Evolutionary conservation across 2,113 vertebrate species (phyloP), one percentile per base, ranked within the genome.

Genomic region (Pangasianodon gigas): DNA sequence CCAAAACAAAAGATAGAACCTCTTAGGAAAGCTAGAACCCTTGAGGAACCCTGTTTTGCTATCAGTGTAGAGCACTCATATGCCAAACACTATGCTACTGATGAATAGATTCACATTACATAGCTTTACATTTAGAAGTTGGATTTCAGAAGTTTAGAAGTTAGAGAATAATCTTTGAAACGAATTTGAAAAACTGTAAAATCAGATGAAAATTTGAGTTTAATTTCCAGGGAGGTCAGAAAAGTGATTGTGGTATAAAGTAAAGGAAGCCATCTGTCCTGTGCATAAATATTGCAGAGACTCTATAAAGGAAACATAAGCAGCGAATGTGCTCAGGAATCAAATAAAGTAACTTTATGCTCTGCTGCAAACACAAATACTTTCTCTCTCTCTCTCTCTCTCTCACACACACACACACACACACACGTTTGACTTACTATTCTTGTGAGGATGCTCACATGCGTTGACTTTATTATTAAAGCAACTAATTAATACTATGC

Each of bases 271-370:
- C 88, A 88, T 90, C 90, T 90, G 88, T 90, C 85, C 60, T 84
- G 52, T 58, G 84, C 87, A 88, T 91, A 90, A 92, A 92, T 92
- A 90, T 91, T 91, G 80, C 90, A 89, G 88, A 89, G 88, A 88
- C 56, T 86, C 56, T 87, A 90, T 91, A 90, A 91, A 92, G 91
- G 88, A 91, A 91, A 91, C 88, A 91, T 88, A 91, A 88, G 90
- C 86, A 90, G 56, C 48, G 26, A 88, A 83, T 89, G 83, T 88
- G 88, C 88, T 85, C 88, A 90, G 88, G 88, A 92, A 92, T 89
- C 91, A 92, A 92, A 92, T 92, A 87, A 90, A 91, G n/a, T 67
- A 87, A 83, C 87, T 86, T 92, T 88, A 88, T 88, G 82, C 48
- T 86, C 29, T 85, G 52, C 74, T 90, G 19, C 46, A 87, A 82